Base-by-base conservation (phyloP, 2,113 vertebrate genomes). In the Archilochus colubris region DNA sequence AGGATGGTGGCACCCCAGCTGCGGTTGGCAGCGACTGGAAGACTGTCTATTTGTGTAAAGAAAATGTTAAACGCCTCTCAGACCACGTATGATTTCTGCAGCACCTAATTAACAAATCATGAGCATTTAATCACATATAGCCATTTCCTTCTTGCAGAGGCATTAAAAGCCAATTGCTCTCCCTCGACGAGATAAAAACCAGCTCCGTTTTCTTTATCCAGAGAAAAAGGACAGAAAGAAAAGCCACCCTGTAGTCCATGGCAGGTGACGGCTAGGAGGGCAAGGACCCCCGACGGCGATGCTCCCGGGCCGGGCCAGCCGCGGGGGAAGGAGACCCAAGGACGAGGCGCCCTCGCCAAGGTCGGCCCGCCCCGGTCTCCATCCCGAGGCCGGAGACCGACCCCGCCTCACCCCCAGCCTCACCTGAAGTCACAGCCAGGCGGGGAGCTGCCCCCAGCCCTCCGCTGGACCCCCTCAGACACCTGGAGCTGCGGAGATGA, bases 291-390 rank as follows among this genome's bases (percentile, higher is more conserved):
- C 57, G 74, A 81, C 64, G 50, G 79, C 94, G 91, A 96, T 95
- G 96, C 91, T 87, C 92, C 58, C 36, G 55, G 66, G 33, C 64
- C 43, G 38, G 84, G 72, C 89, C 93, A 36, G 59, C 73, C 73
- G 51, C 59, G 12, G 25, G 43, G 53, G 72, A 95, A 93, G 73
- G 28, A 85, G 97, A 82, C 95, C 92, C 97, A 97, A 98, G 98
- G 98, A 96, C 97, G 93, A 89, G 92, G 69, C 78, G 97, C 91
- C 97, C 96, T 95, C 94, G 85, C 96, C 98, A 98, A 98, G 98
- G 98, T 97, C 98, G 96, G 74, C 86, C 64, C 43, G 76, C 69
- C 51, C 75, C 63, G 27, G 72, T 44, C 64, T 92, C 28, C 78
- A 88, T 82, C 72, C 64, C 44, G 64, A 20, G 20, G 36, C 63